Percentiles rank a stretch among this genome's conserved stretches.
Evolutionary conservation across 2,888 invertebrate species (phyloP).

Genomic region (Pegoplata infirma): DNA sequence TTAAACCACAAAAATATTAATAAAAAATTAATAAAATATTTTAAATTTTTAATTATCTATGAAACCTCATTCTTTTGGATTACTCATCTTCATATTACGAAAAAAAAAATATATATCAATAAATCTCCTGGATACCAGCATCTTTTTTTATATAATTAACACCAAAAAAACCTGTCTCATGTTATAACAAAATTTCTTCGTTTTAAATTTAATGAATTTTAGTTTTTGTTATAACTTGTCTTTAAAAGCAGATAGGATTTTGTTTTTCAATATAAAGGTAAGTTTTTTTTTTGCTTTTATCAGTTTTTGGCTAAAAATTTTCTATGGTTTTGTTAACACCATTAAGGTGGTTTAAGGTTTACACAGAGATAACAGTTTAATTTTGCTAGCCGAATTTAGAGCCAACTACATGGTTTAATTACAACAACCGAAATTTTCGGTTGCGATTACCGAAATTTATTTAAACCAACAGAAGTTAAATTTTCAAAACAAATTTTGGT

Average conservation of each 20-base stretch:
- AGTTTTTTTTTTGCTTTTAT: slow-evolving; percentile 14
- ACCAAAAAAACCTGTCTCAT: slow-evolving; percentile 37
- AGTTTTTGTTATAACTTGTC: not conserved
- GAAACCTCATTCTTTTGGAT: slow-evolving; percentile 36
- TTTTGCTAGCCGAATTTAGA: no score
- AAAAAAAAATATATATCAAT: slow-evolving; percentile 3
- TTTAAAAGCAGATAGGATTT: not conserved
- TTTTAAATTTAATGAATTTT: not conserved
- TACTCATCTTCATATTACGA: slow-evolving; percentile 46
- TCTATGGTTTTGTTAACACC: not conserved
- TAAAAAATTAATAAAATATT: not conserved
- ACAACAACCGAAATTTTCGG: no score
- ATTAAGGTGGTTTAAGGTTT: not conserved
- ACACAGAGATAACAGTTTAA: no score
- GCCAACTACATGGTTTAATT: no score
- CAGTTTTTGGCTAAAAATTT: not conserved
- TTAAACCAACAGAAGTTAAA: no score
- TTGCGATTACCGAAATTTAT: no score
- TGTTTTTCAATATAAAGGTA: slow-evolving; percentile 22
- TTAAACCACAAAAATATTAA: slow-evolving; percentile 1
- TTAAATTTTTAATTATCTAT: not conserved
- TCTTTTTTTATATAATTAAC: not conserved
- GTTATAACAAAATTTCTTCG: slow-evolving; percentile 4
- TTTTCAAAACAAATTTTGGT: no score
- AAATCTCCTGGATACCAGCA: slow-evolving; percentile 34